Evolutionary conservation across 2,113 vertebrate genomes (phyloP), one percentile per base, ranked within the genome.

Genomic region (Girardinichthys multiradiatus): DNA sequence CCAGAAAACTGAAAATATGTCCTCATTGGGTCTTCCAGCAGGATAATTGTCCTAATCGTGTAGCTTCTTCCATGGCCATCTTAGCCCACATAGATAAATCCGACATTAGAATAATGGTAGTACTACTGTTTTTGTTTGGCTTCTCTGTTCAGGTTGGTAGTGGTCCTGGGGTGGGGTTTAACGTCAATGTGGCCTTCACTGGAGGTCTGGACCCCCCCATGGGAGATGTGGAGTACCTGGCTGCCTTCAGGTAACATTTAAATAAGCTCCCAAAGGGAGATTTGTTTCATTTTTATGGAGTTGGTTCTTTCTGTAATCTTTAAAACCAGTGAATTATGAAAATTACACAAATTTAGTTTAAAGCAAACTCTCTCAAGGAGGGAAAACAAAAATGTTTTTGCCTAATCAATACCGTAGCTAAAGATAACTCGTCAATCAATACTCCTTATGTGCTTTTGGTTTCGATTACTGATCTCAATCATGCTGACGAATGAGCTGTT

Each of bases 201-300:
- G 97, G 98, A 0, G 98, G 98, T 28, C 95, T 99, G 0, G 96
- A 98, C 13, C 98, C 97, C 0, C 97, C 97, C 1, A 99, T 99
- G 96, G 96, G 96, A 68, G 98, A 99, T 0, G 91, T 91, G 0
- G 98, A 99, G 76, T 99, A 99, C 90, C 87, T 99, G 86, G 94
- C 97, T 27, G 98, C 98, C 78, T 99, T 99, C 94, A 98, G 98
- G 98, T 99, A 91, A 15, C 29, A 28, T 4, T 54, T 21, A n/a
- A 21, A 1, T 26, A 5, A 57, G n/a, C 1, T 11, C 54, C 3
- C 2, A 57, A 39, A 39, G 0, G 48, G 24, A 54, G 19, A 24
- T n/a, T 9, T 10, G 9, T 21, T 10, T 24, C 48, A 11, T 54
- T 54, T 11, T 54, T 10, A n/a, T 54, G 7, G 8, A 10, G 7